A percentile compares a stretch with the other conserved stretches of the same genome.
These are phyloP conservation scores for Reticulitermes speratus DNA, from an alignment of 1,140 invertebrate species.

Conservation along the genomic window DNA sequence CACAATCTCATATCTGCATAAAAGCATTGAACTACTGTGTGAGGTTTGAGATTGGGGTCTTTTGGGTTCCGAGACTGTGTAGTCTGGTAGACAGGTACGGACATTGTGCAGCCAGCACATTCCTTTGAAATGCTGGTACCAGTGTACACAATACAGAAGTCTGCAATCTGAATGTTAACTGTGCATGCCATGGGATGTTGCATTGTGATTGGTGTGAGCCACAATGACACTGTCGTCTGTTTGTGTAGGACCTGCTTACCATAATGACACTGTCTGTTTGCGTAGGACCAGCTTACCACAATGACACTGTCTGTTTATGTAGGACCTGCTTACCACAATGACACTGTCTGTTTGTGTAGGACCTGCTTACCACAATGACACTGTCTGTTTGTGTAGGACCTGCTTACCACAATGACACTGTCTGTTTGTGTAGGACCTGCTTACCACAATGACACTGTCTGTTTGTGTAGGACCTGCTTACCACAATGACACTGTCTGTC, in stretches of 20 bases:
- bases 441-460: slow-evolving; percentile 56
- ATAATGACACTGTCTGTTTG: slow-evolving; percentile 38
- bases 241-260: slow-evolving; percentile 79
- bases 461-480: slow-evolving; percentile 77
- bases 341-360: slow-evolving; percentile 55
- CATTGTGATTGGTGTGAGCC: no score
- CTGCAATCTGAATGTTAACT: no score
- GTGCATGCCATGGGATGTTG: no score
- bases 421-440: slow-evolving; percentile 70
- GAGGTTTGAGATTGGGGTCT: no score
- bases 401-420: slow-evolving; percentile 63
- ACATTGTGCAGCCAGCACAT: no score
- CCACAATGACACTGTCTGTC: slow-evolving; percentile 45
- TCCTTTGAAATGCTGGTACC: no score
- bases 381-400: slow-evolving; percentile 63
- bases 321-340: slow-evolving; percentile 80
- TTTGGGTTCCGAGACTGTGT: no score
- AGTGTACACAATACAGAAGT: no score
- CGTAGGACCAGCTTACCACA: slow-evolving; percentile 80
- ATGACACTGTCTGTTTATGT: slow-evolving; percentile 38
- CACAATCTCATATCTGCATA: no score
- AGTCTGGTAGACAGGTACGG: no score
- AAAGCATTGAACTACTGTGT: no score
- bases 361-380: slow-evolving; percentile 72
- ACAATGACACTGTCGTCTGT: background rate